These are phyloP conservation scores for Noctilio leporinus DNA, from an alignment of 2,113 vertebrate genomes.

Conservation along the genomic window DNA sequence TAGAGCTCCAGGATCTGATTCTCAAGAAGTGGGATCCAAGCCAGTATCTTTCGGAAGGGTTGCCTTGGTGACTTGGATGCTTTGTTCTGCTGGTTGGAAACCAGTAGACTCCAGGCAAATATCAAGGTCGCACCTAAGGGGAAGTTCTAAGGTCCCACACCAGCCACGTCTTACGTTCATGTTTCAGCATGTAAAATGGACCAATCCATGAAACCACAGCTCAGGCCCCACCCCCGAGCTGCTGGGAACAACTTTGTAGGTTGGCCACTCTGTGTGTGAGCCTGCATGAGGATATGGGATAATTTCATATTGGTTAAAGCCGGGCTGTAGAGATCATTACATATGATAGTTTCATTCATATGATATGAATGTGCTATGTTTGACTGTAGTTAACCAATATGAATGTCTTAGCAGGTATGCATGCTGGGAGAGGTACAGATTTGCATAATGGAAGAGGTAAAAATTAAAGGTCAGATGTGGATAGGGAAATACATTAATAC, in stretches of 20 bases:
- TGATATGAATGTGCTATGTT: neutral
- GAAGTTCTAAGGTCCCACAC: neutral
- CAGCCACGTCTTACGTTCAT: neutral
- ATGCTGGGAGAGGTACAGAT: constrained; percentile 72
- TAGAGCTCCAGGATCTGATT: neutral
- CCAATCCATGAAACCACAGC: constrained; percentile 69
- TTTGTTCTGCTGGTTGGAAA: neutral
- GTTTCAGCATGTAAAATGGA: constrained; percentile 48
- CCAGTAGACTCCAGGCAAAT: neutral
- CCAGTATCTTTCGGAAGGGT: neutral
- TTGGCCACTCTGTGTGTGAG: constrained; percentile 57
- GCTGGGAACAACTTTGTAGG: constrained; percentile 65
- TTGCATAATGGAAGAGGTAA: constrained; percentile 69
- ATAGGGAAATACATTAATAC: constrained; percentile 85
- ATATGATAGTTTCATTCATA: neutral
- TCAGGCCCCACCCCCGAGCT: constrained; percentile 66
- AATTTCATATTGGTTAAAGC: constrained; percentile 79
- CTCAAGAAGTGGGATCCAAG: neutral
- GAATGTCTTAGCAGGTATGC: constrained; percentile 71
- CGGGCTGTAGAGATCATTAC: neutral
- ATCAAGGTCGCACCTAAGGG: neutral
- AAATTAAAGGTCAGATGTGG: constrained; percentile 77
- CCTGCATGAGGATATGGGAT: neutral
- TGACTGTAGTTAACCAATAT: constrained; percentile 77
- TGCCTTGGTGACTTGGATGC: neutral